Conservation (phyloP, 2,113 vertebrate genomes). For the Albula goreensis region DNA sequence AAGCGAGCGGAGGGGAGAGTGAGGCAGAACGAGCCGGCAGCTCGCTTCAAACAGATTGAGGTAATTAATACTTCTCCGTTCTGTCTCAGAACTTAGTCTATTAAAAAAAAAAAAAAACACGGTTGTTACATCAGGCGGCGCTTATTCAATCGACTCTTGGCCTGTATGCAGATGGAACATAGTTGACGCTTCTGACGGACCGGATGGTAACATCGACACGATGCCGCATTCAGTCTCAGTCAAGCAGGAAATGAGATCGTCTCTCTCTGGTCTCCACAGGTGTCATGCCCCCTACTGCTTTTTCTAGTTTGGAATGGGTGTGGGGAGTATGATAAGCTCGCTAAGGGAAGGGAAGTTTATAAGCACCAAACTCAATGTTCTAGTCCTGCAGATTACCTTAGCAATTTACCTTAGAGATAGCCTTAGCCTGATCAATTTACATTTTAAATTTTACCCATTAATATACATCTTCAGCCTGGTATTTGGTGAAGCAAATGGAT, state of each 20-base stretch:
- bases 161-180: constrained; percentile 64
- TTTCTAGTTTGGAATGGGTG: not conserved
- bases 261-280: not conserved
- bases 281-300: not conserved
- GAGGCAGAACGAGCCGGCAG: constrained; percentile 12
- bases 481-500: not conserved
- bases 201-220: constrained; percentile 10
- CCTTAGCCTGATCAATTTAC: not conserved
- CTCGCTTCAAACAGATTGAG: constrained; percentile 36
- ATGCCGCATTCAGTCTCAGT: not conserved
- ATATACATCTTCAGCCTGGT: not conserved
- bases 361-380: not conserved
- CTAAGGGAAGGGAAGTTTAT: not conserved
- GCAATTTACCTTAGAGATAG: not conserved
- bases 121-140: no score
- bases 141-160: constrained; percentile 30
- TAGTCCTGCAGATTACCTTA: not conserved
- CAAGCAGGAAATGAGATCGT: not conserved
- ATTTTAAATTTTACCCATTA: not conserved
- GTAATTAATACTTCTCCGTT: constrained; percentile 58
- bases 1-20: constrained; percentile 15
- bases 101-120: constrained; percentile 10
- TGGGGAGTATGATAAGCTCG: not conserved
- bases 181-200: constrained; percentile 55
- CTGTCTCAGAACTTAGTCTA: constrained; percentile 36